Evolutionary conservation across 2,888 invertebrate genomes (phyloP), one percentile per base, ranked within the genome.

Genomic region (Drosophila robusta): DNA sequence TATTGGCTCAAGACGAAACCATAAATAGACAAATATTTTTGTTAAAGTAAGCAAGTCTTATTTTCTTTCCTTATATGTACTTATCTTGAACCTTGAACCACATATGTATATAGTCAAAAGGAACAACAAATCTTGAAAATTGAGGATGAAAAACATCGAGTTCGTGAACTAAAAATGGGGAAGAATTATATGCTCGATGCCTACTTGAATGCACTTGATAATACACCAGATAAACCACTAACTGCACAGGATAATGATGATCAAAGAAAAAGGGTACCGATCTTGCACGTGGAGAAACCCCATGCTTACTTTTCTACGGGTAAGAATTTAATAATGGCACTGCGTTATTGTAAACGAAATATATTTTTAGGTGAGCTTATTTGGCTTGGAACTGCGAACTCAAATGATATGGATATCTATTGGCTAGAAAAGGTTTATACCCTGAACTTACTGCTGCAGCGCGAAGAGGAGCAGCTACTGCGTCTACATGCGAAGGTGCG

Each of bases 121-220:
- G 97, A 97, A 90, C 94, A 95, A 85, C 94, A 96, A 86, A 97
- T 97, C 80, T 95, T 95, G 72, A 94, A 94, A 86, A 94, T 96
- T 80, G 96, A 96, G 93, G 95, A 96, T 88, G 95, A 96, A 89
- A 95, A 96, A 29, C 96, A 96, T 91, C 94, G 95, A 74, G 94
- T 93, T 45, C 93, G 96, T 49, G 95, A 95, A 92, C 94, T 95
- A 74, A 95, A 95, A 85, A 94, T 96, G 88, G 96, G 96, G 16
- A 95, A 95, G 70, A 96, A 96, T 91, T 96, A 96, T 90, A 93
- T 96, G 49, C 93, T 96, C 14, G 96, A 96, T 91, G 95, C 96
- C 1, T 96, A 96, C 90, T 93, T 96, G 44, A 94, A 93, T 78
- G 93, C 93, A n/a, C 81, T 93, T 29, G 92, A 93, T 34, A 93